phyloP scores from a whole-genome alignment of 2,113 vertebrate genomes.

The Trematocara variabile region DNA sequence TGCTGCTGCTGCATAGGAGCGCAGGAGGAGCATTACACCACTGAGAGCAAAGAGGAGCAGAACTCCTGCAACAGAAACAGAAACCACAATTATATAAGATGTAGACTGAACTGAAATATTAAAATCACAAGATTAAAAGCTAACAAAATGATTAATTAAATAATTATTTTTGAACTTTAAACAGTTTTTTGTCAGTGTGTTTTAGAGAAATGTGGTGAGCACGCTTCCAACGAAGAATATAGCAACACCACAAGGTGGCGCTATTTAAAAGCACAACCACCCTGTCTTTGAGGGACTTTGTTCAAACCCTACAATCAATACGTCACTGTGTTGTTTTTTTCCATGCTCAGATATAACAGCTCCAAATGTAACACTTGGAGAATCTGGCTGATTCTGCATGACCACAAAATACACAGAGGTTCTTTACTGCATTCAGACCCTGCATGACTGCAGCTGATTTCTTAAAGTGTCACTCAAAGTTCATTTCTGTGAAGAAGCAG shows the following conservation, averaged over 20 bases:
- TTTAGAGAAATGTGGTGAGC: background rate
- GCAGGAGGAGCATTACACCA: conserved; percentile 60
- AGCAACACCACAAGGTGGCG: background rate
- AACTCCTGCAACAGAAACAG: conserved; percentile 40
- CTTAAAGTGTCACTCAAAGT: background rate
- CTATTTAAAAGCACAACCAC: background rate
- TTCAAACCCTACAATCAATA: background rate
- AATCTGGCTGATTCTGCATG: background rate
- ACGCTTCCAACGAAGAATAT: background rate
- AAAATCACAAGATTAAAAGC: background rate
- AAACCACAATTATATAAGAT: background rate
- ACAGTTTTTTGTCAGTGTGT: background rate
- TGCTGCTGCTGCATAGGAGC: conserved; percentile 50
- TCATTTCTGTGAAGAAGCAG: background rate
- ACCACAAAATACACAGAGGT: background rate
- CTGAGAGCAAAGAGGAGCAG: conserved; percentile 50
- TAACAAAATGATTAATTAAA: background rate
- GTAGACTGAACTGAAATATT: background rate
- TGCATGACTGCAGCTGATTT: background rate
- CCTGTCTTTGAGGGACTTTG: background rate
- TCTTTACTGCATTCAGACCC: background rate
- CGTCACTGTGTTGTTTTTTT: background rate
- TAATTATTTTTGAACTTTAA: background rate
- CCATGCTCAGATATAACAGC: background rate
- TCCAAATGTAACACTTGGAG: background rate